Base-by-base conservation (phyloP, 2,888 invertebrate species). In the Lordiphosa fenestrarum region DNA sequence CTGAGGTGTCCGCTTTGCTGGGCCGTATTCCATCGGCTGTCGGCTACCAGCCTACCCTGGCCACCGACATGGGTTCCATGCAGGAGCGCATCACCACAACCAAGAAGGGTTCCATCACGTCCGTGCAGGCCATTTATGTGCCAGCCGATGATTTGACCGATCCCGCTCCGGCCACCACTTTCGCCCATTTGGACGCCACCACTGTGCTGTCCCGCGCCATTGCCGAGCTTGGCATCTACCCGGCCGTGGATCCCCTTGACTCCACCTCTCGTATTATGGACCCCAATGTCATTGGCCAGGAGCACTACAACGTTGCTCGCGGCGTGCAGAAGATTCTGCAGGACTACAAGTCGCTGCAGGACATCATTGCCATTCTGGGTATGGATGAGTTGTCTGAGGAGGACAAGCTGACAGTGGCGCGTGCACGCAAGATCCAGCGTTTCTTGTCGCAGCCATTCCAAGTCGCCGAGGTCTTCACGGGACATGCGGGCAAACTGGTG, bases 91-190 rank as follows among this genome's bases (percentile, higher is more conserved):
- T 98, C 90, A 97, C 97, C 68, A 97, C 97, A 78, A 97, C 97
- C 74, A 96, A 93, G 90, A 96, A 96, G 90, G 97, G 97, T 77
- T 98, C 97, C 82, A 97, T 98, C 88, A 98, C 97, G 71, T 97
- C 97, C 53, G 97, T 98, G 84, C 97, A 97, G 91, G 97, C 97
- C 81, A 96, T 97, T 88, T 97, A 97, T 86, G 97, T 97, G 86
- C 97, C 97, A 39, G 97, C 97, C 90, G 97, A 98, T 89, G 97
- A 98, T 90, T 95, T 98, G 92, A 97, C 97, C 86, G 97, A 98
- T 92, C 97, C 97, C 73, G 97, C 97, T 64, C 97, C 97, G 59
- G 97, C 97, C 73, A 97, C 97, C 71, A 97, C 97, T 47, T 98
- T 97, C 87, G 96, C 97, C 91, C 97, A 98, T 91, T 95, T 97